These are phyloP conservation scores for Biston stratarius DNA, from an alignment of 2,888 invertebrate genomes.

Conservation along the genomic window DNA sequence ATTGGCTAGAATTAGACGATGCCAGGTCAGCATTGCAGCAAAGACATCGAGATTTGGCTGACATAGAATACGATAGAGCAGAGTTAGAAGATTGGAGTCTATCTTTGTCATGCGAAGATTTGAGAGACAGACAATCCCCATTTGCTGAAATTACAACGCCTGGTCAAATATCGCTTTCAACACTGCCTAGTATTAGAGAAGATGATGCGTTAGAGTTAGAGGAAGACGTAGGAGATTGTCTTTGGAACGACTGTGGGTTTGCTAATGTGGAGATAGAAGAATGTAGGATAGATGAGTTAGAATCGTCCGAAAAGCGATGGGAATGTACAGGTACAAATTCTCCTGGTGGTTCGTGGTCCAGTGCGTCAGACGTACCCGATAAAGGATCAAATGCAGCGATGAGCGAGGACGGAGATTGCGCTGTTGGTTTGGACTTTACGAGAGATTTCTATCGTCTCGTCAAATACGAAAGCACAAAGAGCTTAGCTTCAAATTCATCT, in stretches of 20 bases:
- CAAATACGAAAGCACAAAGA: slow-evolving; percentile 93
- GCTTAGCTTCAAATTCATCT: slow-evolving; percentile 91
- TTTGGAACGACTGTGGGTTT: slow-evolving; percentile 92
- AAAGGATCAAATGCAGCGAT: slow-evolving; percentile 90
- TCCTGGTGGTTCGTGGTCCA: slow-evolving; percentile 88
- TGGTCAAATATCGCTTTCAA: slow-evolving; percentile 88
- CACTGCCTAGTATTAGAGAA: slow-evolving; percentile 91
- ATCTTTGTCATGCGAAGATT: slow-evolving; percentile 90
- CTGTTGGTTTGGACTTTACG: slow-evolving; percentile 91
- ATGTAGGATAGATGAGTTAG: slow-evolving; percentile 84
- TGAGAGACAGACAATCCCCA: slow-evolving; percentile 84
- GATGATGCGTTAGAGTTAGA: slow-evolving; percentile 90
- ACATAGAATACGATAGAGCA: slow-evolving; percentile 91
- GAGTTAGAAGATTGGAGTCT: slow-evolving; percentile 93
- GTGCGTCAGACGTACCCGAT: slow-evolving; percentile 87
- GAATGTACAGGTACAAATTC: slow-evolving; percentile 87
- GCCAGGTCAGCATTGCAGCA: slow-evolving; percentile 89
- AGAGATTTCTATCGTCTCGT: slow-evolving; percentile 93
- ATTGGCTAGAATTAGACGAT: slow-evolving; percentile 91
- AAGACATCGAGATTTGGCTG: slow-evolving; percentile 89
- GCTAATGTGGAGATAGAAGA: slow-evolving; percentile 89
- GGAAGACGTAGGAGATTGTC: slow-evolving; percentile 90
- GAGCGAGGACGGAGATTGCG: slow-evolving; percentile 90
- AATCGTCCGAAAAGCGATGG: slow-evolving; percentile 87
- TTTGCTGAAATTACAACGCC: slow-evolving; percentile 86